Evolutionary conservation across 2,888 invertebrate genomes (phyloP).

Genomic region (Fragum whitleyi): DNA sequence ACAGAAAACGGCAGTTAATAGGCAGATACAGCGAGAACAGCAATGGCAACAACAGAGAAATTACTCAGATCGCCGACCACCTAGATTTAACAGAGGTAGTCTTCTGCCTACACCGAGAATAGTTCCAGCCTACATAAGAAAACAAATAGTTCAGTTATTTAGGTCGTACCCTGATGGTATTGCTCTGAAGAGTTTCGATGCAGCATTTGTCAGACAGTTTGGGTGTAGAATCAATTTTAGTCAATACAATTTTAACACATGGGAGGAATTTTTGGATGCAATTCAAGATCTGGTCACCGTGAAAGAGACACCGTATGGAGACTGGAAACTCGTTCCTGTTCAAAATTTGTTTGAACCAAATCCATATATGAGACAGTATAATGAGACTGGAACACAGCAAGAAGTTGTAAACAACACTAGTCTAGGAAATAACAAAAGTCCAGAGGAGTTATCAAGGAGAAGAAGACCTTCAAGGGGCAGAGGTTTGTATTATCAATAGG

Average conservation of each 20-base stretch:
- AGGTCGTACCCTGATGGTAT: constrained; percentile 68
- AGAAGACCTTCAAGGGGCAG: constrained; percentile 7
- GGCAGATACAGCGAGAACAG: constrained; percentile 21
- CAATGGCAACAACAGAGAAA: not conserved
- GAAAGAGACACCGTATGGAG: constrained; percentile 64
- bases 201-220: constrained; percentile 70
- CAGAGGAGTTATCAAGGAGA: not conserved
- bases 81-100: constrained; percentile 22
- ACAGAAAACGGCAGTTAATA: constrained; percentile 65
- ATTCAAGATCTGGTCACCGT: constrained; percentile 67
- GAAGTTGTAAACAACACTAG: not conserved
- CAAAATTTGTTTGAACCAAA: not conserved
- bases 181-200: constrained; percentile 66
- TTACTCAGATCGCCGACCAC: not conserved
- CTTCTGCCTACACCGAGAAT: constrained; percentile 41
- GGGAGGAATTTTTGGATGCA: constrained; percentile 66
- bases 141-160: constrained; percentile 68
- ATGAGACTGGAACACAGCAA: not conserved
- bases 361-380: not conserved
- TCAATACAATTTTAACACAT: constrained; percentile 68
- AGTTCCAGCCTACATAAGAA: constrained; percentile 67
- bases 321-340: constrained; percentile 66
- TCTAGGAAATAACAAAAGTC: not conserved
- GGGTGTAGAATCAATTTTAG: constrained; percentile 66
- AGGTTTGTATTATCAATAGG: not conserved